Percentiles rank a stretch among this genome's conserved stretches.
phyloP scores from a whole-genome alignment of 2,113 vertebrate species.

The Cryptoleucopteryx plumbea region DNA sequence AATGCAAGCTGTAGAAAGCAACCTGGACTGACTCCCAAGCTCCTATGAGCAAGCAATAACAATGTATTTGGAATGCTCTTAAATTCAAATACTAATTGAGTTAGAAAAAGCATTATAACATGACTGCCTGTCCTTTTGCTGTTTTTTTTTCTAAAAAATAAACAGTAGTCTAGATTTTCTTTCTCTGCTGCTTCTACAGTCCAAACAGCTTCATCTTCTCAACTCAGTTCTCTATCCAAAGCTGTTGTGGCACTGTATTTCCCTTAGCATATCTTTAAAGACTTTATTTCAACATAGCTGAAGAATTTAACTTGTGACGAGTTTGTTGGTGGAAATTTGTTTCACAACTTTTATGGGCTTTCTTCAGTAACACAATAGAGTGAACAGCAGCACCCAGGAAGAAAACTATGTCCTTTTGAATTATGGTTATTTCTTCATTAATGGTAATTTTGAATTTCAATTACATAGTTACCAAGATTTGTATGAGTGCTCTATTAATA shows the following conservation, averaged over 20 bases:
- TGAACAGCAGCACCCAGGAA: not conserved
- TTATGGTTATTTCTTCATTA: not conserved
- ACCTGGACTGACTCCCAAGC: not conserved
- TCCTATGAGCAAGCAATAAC: not conserved
- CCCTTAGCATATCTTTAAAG: not conserved
- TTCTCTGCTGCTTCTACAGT: not conserved
- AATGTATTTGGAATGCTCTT: not conserved
- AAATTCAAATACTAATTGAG: not conserved
- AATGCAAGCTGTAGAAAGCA: not conserved
- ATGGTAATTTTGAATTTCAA: not conserved
- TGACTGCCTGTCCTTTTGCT: not conserved
- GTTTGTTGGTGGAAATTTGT: not conserved
- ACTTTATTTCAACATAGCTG: not conserved
- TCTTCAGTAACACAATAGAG: not conserved
- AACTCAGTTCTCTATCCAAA: not conserved
- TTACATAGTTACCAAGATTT: not conserved
- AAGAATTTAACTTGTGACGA: not conserved
- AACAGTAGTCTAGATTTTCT: not conserved
- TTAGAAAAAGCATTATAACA: not conserved
- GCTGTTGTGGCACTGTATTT: not conserved
- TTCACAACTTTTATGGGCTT: not conserved
- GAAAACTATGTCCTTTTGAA: not conserved
- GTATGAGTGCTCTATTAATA: not conserved
- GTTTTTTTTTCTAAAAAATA: not conserved
- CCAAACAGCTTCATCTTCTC: not conserved